Evolutionary conservation across 2,113 vertebrate genomes (phyloP), one percentile per base, ranked within the genome.

Genomic region (Budorcas taxicolor): DNA sequence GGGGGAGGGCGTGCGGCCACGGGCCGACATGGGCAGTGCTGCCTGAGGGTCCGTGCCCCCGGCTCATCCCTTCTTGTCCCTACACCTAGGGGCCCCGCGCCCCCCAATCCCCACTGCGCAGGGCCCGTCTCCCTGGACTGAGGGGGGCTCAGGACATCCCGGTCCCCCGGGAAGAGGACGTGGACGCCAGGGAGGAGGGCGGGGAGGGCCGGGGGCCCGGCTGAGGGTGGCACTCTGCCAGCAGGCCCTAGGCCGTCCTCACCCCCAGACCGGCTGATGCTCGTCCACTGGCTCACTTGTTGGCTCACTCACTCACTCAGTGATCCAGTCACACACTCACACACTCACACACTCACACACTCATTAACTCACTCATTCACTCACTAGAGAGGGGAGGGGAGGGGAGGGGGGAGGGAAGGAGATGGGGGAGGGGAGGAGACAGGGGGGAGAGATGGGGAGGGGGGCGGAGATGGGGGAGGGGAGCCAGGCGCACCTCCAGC

Each of bases 1-100:
- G 5, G 3, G 57, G 2, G 23, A 6, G 58, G 2, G 9, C 6
- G 3, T 17, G 1, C 1, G 3, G 60, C 31, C 47, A 2, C n/a
- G 23, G 86, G 52, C 29, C 5, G 2, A 5, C 2, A 3, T 2
- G 1, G 13, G 25, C 67, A 19, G 45, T 0, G 10, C 12, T 4
- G 8, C 45, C 50, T 0, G 0, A 2, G 13, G 45, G 23, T 2
- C 50, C 11, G 2, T 27, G 0, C 5, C 3, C 36, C 4, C 3
- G 27, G 47, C 1, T 62, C 12, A 0, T 2, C 58, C 27, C 27
- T 1, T 12, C 16, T n/a, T 3, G 1, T n/a, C 17, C 33, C 64
- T 7, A 0, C 8, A 16, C 60, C 15, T 1, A 1, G 11, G 45
- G 31, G 5, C 14, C 5, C 1, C 15, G 6, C 0, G 7, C n/a